A percentile compares a stretch with the other conserved stretches of the same genome.
Conservation (phyloP, 2,797 vertebrate species). For the Benthosema pterotum region DNA sequence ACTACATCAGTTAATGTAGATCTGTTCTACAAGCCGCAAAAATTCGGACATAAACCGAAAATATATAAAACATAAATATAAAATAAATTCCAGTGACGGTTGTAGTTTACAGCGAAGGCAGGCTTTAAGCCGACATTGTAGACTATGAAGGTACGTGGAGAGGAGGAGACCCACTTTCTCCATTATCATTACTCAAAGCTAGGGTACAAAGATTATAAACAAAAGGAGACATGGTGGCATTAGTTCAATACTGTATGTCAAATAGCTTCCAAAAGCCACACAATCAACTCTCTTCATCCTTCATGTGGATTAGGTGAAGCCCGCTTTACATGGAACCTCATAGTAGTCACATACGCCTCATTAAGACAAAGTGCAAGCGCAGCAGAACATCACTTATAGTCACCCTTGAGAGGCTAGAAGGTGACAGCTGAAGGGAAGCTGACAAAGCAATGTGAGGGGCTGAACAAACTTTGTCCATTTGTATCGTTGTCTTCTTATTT, state of each 20-base stretch:
- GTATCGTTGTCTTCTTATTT: conserved; percentile 51
- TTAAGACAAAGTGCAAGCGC: conserved; percentile 57
- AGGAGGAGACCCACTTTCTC: neutral
- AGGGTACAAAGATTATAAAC: conserved; percentile 40
- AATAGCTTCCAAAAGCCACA: conserved; percentile 8
- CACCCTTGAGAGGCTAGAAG: conserved; percentile 50
- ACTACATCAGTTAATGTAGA: no score
- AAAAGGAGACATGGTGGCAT: conserved; percentile 40
- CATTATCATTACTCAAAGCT: conserved; percentile 14
- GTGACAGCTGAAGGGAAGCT: conserved; percentile 41
- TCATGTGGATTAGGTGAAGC: conserved; percentile 26
- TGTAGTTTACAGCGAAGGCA: no score
- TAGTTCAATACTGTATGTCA: conserved; percentile 23
- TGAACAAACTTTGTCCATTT: conserved; percentile 44
- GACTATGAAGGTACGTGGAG: no score
- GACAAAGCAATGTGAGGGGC: conserved; percentile 31
- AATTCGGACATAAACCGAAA: no score
- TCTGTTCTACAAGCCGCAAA: no score
- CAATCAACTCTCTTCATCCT: conserved; percentile 19
- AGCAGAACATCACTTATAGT: conserved; percentile 46
- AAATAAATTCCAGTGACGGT: no score
- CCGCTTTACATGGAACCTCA: conserved; percentile 15
- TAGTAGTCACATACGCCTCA: conserved; percentile 34
- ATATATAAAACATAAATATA: no score
- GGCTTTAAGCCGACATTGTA: no score